Conservation (phyloP, 2,888 invertebrate genomes). For the Diplazon laetatorius region DNA sequence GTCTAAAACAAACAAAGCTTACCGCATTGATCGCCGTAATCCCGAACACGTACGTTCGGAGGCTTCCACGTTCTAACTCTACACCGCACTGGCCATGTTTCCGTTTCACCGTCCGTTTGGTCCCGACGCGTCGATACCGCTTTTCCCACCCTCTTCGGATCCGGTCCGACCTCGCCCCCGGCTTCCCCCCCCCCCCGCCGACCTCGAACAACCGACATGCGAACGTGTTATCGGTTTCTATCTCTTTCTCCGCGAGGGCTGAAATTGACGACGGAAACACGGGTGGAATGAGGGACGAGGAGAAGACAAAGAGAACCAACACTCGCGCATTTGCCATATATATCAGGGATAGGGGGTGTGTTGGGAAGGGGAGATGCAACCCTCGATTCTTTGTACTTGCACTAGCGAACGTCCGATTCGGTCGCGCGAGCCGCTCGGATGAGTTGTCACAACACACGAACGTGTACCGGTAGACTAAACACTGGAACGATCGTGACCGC, state of each 20-base stretch:
- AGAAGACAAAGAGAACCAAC: conserved; percentile 35
- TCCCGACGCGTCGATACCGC: conserved; percentile 45
- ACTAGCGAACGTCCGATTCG: conserved; percentile 17
- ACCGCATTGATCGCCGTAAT: conserved; percentile 80
- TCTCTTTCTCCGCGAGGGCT: conserved; percentile 41
- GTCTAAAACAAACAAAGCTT: conserved; percentile 79
- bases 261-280: conserved; percentile 48
- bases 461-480: conserved; percentile 79
- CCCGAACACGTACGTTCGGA: conserved; percentile 76
- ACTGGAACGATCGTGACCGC: conserved; percentile 78
- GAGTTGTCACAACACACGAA: conserved; percentile 78
- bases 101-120: conserved; percentile 57
- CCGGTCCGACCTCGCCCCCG: conserved; percentile 29
- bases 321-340: conserved; percentile 51
- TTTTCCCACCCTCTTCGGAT: conserved; percentile 24
- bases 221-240: conserved; percentile 54
- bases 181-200: too few relatives aligned
- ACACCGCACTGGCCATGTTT: conserved; percentile 24
- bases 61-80: conserved; percentile 44
- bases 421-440: conserved; percentile 68
- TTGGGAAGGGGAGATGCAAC: conserved; percentile 60
- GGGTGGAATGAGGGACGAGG: conserved; percentile 24
- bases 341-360: too few relatives aligned
- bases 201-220: conserved; percentile 62
- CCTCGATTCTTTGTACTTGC: conserved; percentile 62